These are phyloP conservation scores for Nyctibius bracteatus DNA, from an alignment of 2,113 vertebrate species.

Conservation along the genomic window DNA sequence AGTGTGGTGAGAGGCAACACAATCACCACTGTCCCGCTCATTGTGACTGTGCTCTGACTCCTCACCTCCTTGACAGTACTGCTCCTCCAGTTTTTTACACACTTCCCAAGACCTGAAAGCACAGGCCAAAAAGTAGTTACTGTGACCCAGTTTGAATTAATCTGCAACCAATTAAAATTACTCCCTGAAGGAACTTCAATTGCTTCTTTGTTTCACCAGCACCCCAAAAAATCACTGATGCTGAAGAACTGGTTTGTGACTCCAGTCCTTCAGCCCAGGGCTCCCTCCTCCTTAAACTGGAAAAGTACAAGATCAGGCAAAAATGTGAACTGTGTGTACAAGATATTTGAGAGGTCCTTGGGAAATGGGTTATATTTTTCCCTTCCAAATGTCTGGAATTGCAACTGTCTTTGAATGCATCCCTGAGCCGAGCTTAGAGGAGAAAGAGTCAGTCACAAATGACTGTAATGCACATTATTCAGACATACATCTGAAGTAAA, in stretches of 20 bases:
- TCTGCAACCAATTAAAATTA: background rate
- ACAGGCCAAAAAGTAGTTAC: background rate
- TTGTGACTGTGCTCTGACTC: background rate
- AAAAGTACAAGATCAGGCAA: background rate
- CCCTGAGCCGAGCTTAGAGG: background rate
- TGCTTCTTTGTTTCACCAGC: background rate
- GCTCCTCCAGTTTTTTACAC: background rate
- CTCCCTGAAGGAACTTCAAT: background rate
- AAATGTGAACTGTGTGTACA: background rate
- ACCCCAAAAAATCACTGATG: background rate
- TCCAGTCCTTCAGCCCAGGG: background rate
- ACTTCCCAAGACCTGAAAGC: background rate
- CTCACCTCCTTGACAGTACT: background rate
- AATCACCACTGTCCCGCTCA: rapidly evolving
- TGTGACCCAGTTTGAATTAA: background rate
- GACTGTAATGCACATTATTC: background rate
- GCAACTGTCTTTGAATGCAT: background rate
- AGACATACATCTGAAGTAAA: background rate
- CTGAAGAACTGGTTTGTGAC: background rate
- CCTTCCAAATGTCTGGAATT: background rate
- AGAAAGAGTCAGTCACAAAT: background rate
- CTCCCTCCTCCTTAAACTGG: background rate
- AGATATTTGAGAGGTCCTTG: background rate
- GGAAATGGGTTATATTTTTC: background rate
- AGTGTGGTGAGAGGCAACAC: background rate